phyloP scores from a whole-genome alignment of 2,888 invertebrate species.

The Caenorhabditis virilis region DNA sequence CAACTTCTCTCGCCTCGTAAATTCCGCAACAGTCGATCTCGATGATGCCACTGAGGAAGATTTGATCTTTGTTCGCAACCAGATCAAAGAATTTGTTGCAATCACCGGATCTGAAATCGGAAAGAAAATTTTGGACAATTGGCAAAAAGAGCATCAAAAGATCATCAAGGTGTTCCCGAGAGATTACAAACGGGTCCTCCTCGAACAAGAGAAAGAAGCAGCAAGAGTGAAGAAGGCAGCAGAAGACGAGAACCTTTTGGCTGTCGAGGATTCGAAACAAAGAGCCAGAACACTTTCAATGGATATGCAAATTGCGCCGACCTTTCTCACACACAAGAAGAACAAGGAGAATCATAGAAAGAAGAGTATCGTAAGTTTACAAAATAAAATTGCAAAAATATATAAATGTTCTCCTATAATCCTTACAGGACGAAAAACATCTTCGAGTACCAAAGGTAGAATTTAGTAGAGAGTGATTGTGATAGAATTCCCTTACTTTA shows the following conservation, averaged over 20 bases:
- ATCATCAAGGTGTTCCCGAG: slow-evolving; percentile 96
- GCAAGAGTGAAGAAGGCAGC: slow-evolving; percentile 46
- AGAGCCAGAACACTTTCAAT: slow-evolving; percentile 58
- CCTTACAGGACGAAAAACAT: slow-evolving; percentile 29
- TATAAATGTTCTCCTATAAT: too few species aligned
- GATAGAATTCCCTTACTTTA: slow-evolving; percentile 14
- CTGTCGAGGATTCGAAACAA: slow-evolving; percentile 27
- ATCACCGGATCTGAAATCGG: slow-evolving; percentile 87
- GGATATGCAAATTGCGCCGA: slow-evolving; percentile 67
- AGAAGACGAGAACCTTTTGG: slow-evolving; percentile 76
- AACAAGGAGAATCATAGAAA: slow-evolving; percentile 26
- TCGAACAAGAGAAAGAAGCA: slow-evolving; percentile 76
- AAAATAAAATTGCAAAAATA: too few species aligned
- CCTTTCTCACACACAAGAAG: slow-evolving; percentile 38
- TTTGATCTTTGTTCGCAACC: slow-evolving; percentile 77
- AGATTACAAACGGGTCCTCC: slow-evolving; percentile 89
- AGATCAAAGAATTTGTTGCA: slow-evolving; percentile 83
- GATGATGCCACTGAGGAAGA: slow-evolving; percentile 81
- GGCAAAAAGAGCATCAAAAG: slow-evolving; percentile 79
- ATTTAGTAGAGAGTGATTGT: slow-evolving; percentile 38
- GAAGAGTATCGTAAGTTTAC: slow-evolving; percentile 33
- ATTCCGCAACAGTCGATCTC: slow-evolving; percentile 91
- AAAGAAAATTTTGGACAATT: slow-evolving; percentile 78
- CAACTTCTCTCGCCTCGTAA: slow-evolving; percentile 75
- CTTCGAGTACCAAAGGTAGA: slow-evolving; percentile 38